Base-by-base conservation (phyloP, 2,113 vertebrate genomes). In the Laticauda colubrina region DNA sequence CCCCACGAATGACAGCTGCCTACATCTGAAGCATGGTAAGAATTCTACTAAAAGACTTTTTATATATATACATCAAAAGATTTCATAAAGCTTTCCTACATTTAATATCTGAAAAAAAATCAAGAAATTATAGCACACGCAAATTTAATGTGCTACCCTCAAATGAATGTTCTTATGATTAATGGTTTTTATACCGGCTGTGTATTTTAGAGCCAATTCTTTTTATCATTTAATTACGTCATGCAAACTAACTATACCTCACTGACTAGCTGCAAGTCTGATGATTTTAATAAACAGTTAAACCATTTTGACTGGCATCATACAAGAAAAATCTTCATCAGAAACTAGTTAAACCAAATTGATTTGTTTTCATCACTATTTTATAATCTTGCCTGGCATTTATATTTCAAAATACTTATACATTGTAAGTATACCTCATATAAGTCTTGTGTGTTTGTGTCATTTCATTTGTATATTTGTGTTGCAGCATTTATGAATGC, bases 21-120 rank as follows among this genome's bases (percentile, higher is more conserved):
- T 99, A 99, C 99, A 99, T 99, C 99, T 99, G 99, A 99, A 98
- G 97, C 98, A 99, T 99, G 99, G 99, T 99, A 99, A 99, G 99
- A 98, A 96, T 95, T 94, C 98, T 97, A 97, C 97, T 98, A 97
- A 96, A 91, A 96, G 97, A 93, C 97, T 98, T 97, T 85, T 96
- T 96, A 55, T 54, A 55, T 18, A 15, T 12, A 93, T 96, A 88
- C 94, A 95, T 96, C 94, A 96, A 95, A 88, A 92, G 92, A 96
- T 95, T 95, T 94, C 93, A 93, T 89, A 92, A 87, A 24, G 61
- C 92, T 93, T 51, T 95, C 85, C 91, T 91, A 89, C 95, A 94
- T 94, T 97, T 94, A 93, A 94, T 45, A 87, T 53, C 96, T 94
- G n/a, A 91, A 93, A 91, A 88, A 93, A 89, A 93, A 93, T 94